Conservation (phyloP, 2,113 vertebrate genomes). For the Calcarius ornatus region DNA sequence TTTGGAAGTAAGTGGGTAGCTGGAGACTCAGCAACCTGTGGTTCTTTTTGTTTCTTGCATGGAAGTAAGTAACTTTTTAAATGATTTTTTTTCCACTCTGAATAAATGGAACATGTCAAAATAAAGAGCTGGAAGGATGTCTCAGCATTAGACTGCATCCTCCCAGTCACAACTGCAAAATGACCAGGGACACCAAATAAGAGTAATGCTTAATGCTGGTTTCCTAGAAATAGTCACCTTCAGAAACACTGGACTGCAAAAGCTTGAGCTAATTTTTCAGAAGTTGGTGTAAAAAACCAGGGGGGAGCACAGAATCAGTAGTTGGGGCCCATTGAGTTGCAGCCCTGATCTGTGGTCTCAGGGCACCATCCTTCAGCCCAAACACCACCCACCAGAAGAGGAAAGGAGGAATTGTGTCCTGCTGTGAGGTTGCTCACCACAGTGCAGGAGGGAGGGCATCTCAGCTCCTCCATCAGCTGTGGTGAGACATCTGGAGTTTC, state of each 20-base stretch:
- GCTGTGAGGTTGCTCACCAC: accelerated
- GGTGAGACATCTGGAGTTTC: neutral
- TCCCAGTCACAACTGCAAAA: neutral
- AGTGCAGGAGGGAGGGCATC: neutral
- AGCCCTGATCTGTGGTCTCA: neutral
- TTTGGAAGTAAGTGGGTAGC: neutral
- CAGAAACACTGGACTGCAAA: neutral
- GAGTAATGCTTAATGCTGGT: neutral
- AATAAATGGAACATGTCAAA: neutral
- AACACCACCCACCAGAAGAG: neutral
- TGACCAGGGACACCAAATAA: neutral
- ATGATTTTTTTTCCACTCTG: neutral
- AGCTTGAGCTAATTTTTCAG: neutral
- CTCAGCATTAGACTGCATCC: neutral
- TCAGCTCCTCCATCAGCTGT: accelerated
- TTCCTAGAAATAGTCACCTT: neutral
- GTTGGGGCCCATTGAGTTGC: accelerated
- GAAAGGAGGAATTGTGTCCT: neutral
- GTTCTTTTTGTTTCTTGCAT: neutral
- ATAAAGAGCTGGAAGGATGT: neutral
- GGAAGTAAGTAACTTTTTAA: neutral
- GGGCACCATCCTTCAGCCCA: neutral
- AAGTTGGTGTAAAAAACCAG: neutral
- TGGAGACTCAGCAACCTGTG: neutral
- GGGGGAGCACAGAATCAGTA: neutral